Percentiles rank a stretch among this genome's conserved stretches.
phyloP scores from a whole-genome alignment of 1,140 invertebrate genomes.

The Panagrolaimus sp. region DNA sequence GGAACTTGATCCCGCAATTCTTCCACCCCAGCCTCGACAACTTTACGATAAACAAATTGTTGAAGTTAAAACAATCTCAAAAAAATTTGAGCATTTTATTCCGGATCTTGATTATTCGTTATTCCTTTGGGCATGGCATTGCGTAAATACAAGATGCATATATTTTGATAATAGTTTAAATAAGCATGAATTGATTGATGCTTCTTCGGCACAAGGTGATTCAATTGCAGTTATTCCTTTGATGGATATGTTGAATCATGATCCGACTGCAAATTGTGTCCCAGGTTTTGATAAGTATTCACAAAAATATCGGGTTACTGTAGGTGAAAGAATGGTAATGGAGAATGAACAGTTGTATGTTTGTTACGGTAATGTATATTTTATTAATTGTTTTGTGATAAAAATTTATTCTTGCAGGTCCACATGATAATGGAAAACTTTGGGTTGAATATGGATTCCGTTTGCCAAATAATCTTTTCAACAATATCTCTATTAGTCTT shows the following conservation, averaged over 20 bases:
- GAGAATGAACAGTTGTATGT: slow-evolving; percentile 43
- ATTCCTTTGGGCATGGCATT: slow-evolving; percentile 66
- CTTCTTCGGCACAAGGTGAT: slow-evolving; percentile 20
- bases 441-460: slow-evolving; percentile 73
- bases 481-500: slow-evolving; percentile 62
- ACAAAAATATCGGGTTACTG: slow-evolving; percentile 60
- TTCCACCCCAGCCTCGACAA: neutral
- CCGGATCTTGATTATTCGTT: neutral
- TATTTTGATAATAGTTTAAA: slow-evolving; percentile 56
- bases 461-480: slow-evolving; percentile 66
- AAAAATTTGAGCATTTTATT: neutral
- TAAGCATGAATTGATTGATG: slow-evolving; percentile 24
- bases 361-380: slow-evolving; percentile 64
- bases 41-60: neutral
- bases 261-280: slow-evolving; percentile 60
- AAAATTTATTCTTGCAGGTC: no score
- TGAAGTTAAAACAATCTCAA: neutral
- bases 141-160: slow-evolving; percentile 73
- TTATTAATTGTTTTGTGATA: slow-evolving; percentile 73
- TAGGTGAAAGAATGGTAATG: slow-evolving; percentile 60
- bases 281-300: slow-evolving; percentile 25
- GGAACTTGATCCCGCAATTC: neutral
- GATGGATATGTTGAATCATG: slow-evolving; percentile 75
- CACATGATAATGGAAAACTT: slow-evolving; percentile 69
- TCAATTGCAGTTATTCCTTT: slow-evolving; percentile 70